Conservation (phyloP, 2,797 vertebrate species). For the Pteropus rufus region DNA sequence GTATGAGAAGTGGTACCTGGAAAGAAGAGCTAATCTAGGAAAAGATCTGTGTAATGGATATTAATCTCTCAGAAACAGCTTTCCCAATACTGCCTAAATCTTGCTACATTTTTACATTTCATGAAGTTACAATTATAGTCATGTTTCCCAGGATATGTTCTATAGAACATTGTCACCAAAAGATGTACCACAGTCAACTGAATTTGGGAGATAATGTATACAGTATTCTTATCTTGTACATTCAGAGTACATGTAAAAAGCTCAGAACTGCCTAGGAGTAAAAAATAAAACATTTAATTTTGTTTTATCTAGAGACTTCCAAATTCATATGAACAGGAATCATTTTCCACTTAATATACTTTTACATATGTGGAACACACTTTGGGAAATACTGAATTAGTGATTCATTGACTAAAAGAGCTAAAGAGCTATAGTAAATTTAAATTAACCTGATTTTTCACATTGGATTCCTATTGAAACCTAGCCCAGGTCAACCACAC, state of each 20-base stretch:
- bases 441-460: neutral
- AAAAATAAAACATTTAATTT: neutral
- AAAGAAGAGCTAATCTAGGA: neutral
- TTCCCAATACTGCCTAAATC: neutral
- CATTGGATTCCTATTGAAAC: neutral
- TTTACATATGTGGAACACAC: neutral
- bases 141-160: neutral
- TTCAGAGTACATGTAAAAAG: neutral
- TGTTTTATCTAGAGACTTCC: neutral
- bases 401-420: neutral
- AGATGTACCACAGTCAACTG: neutral
- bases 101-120: neutral
- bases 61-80: neutral
- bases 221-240: neutral
- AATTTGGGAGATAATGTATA: neutral
- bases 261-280: neutral
- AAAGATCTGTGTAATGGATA: neutral
- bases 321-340: neutral
- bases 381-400: neutral
- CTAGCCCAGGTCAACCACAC: neutral
- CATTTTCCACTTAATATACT: slow-evolving; percentile 7
- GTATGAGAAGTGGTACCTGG: neutral
- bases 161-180: neutral
- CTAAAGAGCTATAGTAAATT: neutral
- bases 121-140: neutral